Percentiles rank a stretch among this genome's conserved stretches.
Evolutionary conservation across 2,888 invertebrate species (phyloP).

Genomic region (Yponomeuta plumbellus): DNA sequence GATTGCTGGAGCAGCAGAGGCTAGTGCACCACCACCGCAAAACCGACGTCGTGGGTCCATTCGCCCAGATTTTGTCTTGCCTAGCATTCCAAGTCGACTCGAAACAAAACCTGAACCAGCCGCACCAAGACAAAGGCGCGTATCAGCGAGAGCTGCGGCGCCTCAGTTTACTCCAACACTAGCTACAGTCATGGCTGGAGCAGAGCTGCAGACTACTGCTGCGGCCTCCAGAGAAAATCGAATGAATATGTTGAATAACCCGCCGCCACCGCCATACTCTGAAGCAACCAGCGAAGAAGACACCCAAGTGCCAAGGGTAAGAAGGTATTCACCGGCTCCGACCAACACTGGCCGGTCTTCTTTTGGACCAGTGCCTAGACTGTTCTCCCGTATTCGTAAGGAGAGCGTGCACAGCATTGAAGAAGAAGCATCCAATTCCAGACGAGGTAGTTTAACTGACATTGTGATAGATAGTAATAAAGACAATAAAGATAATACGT

Average conservation of each 20-base stretch:
- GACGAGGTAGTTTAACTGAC: constrained; percentile 67
- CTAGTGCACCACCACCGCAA: constrained; percentile 28
- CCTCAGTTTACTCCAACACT: constrained; percentile 66
- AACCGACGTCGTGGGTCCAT: constrained; percentile 51
- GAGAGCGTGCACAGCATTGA: constrained; percentile 45
- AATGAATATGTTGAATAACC: constrained; percentile 58
- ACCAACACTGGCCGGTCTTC: constrained; percentile 47
- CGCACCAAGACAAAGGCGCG: constrained; percentile 55
- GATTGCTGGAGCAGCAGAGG: constrained; percentile 35
- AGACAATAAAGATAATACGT: constrained; percentile 69
- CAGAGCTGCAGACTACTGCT: constrained; percentile 62
- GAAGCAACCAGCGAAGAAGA: constrained; percentile 45
- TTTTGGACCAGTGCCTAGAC: constrained; percentile 59
- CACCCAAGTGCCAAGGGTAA: constrained; percentile 43
- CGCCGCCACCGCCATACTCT: constrained; percentile 67
- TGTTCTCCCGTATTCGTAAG: constrained; percentile 62
- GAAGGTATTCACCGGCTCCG: constrained; percentile 66
- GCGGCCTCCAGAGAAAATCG: constrained; percentile 61
- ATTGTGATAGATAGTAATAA: constrained; percentile 69
- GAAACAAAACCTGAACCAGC: constrained; percentile 41
- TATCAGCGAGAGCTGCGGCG: constrained; percentile 60
- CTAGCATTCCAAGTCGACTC: constrained; percentile 39
- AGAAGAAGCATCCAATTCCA: constrained; percentile 46
- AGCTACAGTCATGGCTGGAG: constrained; percentile 66
- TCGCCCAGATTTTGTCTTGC: constrained; percentile 49